Evolutionary conservation across 2,797 vertebrate genomes (phyloP).

Genomic region (Anguilla megastoma): DNA sequence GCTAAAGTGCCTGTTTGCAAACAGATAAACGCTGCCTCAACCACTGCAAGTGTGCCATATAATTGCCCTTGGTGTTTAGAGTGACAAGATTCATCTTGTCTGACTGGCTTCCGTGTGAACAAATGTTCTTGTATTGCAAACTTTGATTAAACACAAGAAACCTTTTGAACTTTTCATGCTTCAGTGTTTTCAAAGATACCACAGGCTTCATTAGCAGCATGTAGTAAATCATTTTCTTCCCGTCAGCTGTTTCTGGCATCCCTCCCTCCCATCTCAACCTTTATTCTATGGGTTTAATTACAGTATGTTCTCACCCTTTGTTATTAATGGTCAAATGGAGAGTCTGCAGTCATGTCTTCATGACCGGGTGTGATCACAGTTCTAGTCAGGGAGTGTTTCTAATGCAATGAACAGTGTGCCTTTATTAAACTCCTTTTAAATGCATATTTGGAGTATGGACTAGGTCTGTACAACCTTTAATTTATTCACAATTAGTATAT

Average conservation of each 20-base stretch:
- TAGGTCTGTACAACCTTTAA: neutral
- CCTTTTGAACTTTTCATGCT: neutral
- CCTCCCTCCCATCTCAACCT: no score
- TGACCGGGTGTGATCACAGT: no score
- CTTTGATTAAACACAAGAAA: no score
- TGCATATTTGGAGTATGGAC: no score
- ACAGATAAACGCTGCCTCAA: slow-evolving; percentile 28
- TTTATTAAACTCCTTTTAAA: no score
- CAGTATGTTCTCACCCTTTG: neutral
- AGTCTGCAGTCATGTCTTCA: no score
- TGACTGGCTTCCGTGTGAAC: slow-evolving; percentile 12
- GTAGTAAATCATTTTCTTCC: neutral
- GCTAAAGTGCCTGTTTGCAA: slow-evolving; percentile 27
- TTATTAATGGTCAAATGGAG: neutral
- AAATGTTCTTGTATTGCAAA: slow-evolving; percentile 7
- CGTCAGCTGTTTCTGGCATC: no score
- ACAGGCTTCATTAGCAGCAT: neutral
- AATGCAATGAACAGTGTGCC: neutral
- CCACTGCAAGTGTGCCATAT: neutral
- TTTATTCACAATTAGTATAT: neutral
- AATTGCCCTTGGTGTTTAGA: slow-evolving; percentile 30
- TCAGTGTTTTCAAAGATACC: slow-evolving; percentile 2
- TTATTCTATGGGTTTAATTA: no score
- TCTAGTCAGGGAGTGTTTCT: no score
- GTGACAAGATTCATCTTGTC: slow-evolving; percentile 27